Evolutionary conservation across 2,797 vertebrate species (phyloP).

Genomic region (Semaprochilodus insignis): DNA sequence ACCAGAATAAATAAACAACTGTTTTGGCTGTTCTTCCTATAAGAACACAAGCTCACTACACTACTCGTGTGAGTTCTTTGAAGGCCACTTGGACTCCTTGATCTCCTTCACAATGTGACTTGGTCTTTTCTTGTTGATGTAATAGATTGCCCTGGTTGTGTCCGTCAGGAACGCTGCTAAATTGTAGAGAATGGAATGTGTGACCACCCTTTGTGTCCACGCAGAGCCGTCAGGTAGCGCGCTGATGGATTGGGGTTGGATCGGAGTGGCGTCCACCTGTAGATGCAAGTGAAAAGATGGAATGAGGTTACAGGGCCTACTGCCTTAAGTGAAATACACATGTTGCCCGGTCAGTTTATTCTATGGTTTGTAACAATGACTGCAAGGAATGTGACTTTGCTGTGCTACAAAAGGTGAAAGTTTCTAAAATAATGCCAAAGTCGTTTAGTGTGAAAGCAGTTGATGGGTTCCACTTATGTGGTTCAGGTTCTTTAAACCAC

Average conservation of each 20-base stretch:
- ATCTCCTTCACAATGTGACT: slow-evolving; percentile 18
- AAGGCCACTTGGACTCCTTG: background rate
- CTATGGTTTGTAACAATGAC: background rate
- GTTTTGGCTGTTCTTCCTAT: background rate
- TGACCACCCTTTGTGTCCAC: slow-evolving; percentile 76
- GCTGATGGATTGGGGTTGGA: background rate
- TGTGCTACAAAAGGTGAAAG: too few relatives aligned
- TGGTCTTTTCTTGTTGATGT: slow-evolving; percentile 43
- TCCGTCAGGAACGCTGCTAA: slow-evolving; percentile 80
- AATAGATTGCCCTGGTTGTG: slow-evolving; percentile 69
- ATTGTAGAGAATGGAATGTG: slow-evolving; percentile 77
- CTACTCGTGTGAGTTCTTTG: background rate
- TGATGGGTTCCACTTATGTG: background rate
- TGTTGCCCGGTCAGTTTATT: background rate
- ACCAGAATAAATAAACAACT: slow-evolving; percentile 10
- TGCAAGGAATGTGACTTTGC: background rate
- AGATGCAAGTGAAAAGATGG: background rate
- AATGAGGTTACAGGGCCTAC: background rate
- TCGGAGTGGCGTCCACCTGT: slow-evolving; percentile 72
- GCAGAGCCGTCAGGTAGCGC: background rate
- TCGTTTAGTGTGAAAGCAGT: too few relatives aligned
- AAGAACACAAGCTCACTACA: too few relatives aligned
- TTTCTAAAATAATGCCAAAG: too few relatives aligned
- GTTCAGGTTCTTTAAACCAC: too few relatives aligned
- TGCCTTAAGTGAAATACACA: background rate